These are phyloP conservation scores for Ochotona princeps DNA, from an alignment of 2,113 vertebrate species.

Conservation along the genomic window DNA sequence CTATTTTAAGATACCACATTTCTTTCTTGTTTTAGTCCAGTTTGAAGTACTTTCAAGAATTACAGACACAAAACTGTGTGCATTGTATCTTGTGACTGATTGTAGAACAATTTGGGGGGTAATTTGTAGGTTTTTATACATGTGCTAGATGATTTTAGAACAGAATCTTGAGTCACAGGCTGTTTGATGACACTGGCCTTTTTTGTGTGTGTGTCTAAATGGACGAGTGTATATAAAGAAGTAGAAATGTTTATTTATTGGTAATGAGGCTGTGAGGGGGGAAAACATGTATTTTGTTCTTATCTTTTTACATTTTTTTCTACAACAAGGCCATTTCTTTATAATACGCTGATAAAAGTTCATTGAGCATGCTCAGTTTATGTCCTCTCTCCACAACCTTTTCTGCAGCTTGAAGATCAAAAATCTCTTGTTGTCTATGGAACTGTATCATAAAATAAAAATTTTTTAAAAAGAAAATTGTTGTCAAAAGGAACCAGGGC, in stretches of 20 bases:
- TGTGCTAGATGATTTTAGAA: background rate
- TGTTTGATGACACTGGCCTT: background rate
- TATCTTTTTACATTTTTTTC: background rate
- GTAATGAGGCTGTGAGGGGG: background rate
- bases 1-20: constrained; percentile 13
- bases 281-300: background rate
- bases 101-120: background rate
- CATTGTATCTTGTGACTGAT: background rate
- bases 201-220: background rate
- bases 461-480: background rate
- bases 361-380: background rate
- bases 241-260: background rate
- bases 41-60: background rate
- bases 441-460: background rate
- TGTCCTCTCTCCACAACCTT: background rate
- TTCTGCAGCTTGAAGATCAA: background rate
- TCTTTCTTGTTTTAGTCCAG: background rate
- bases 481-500: background rate
- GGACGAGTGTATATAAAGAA: background rate
- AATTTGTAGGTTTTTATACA: background rate
- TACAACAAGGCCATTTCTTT: background rate
- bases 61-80: background rate
- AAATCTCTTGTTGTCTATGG: background rate
- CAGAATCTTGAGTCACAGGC: background rate
- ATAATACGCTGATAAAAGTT: background rate